Evolutionary conservation across 2,113 vertebrate species (phyloP), one percentile per base, ranked within the genome.

Genomic region (Neogobius melanostomus): DNA sequence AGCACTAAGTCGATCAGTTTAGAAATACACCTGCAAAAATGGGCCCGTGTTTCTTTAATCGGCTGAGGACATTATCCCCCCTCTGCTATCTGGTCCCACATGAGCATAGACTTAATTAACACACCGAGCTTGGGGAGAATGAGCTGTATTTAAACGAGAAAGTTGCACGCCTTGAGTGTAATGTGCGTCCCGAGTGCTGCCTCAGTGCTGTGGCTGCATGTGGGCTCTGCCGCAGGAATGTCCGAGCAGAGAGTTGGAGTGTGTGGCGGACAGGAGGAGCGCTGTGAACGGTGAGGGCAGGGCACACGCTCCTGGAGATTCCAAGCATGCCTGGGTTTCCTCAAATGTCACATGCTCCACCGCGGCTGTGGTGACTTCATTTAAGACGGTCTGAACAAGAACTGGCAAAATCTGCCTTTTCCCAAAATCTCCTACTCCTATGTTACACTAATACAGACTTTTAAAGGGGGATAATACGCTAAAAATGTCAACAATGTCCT

Each of bases 321-420:
- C 92, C 90, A 79, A 70, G 64, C 86, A 91, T 91, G 86, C 88
- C 89, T 90, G 82, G 16, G 60, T 87, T 90, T 91, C 89, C 86
- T 82, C 67, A 64, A 73, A 63, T 15, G 76, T 90, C 82, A 84
- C 82, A 70, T 83, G 86, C 52, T 68, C 66, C 43, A 6, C 17
- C 56, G 2, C 61, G 48, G 68, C 72, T 71, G 50, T 11, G 57
- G 60, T 12, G 67, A 69, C 69, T 68, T 71, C 76, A 79, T 81
- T 72, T 36, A 71, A 68, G 79, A 42, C 57, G 54, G 66, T 42
- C 44, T 44, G 53, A 11, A 17, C 4, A 21, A 44, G 1, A 54
- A 11, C 28, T 44, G 14, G 50, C 21, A 66, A 64, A 16, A 15
- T 21, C 11, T 11, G 9, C 9, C 1, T 11, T 28, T 56, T 11